A percentile compares a stretch with the other conserved stretches of the same genome.
Conservation (phyloP, 2,888 invertebrate genomes). For the Pandemis cinnamomeana region DNA sequence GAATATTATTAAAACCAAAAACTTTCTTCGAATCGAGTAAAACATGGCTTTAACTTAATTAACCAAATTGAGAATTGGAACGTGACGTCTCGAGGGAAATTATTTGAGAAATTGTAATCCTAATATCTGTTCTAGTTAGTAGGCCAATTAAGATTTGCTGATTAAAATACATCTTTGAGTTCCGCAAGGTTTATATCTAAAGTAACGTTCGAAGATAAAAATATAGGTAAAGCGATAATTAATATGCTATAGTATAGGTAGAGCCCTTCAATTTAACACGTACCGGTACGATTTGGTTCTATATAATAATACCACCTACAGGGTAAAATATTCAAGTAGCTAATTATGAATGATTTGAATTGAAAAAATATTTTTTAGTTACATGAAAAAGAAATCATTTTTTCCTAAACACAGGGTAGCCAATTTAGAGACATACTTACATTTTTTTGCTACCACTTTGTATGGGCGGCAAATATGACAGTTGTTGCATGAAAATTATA, state of each 20-base stretch:
- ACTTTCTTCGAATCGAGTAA: constrained; percentile 20
- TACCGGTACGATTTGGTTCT: no score
- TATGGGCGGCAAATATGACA: no score
- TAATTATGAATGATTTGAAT: no score
- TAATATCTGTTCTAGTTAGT: constrained; percentile 10
- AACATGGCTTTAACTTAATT: constrained; percentile 25
- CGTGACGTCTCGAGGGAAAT: constrained; percentile 24
- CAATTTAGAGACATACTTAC: no score
- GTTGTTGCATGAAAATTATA: no score
- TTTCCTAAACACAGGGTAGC: no score
- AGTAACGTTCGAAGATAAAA: background rate
- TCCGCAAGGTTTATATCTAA: background rate
- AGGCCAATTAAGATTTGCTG: constrained; percentile 7
- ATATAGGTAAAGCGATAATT: background rate
- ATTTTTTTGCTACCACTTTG: background rate
- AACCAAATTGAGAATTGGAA: constrained; percentile 29
- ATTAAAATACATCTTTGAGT: constrained; percentile 1
- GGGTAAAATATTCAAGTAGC: no score
- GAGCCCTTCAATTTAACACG: no score
- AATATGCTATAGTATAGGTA: no score
- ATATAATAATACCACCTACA: no score
- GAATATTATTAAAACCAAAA: constrained; percentile 24
- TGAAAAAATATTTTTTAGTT: no score
- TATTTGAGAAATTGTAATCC: constrained; percentile 25
- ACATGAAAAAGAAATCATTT: no score